Base-by-base conservation (phyloP, 1,140 invertebrate genomes). In the Lycorma delicatula region DNA sequence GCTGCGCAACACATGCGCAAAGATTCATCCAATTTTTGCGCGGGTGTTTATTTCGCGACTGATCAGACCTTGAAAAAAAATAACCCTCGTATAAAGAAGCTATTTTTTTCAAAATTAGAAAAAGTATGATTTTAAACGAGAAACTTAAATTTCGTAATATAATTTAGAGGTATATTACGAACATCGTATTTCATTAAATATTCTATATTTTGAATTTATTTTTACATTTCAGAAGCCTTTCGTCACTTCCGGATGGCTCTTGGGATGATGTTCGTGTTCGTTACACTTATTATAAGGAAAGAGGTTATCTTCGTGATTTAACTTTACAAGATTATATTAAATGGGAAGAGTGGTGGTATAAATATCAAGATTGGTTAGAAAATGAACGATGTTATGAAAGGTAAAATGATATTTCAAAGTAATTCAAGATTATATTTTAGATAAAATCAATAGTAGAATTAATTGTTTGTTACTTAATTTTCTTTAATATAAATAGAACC, bases 331-430 rank as follows among this genome's bases (percentile, higher is more conserved):
- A 93, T 70, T 93, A 91, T 69, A 80, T 91, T 26, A 91, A 92
- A 70, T 93, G 89, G 89, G 90, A 93, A 72, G 87, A 91, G 72
- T 93, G 90, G 90, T 93, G 89, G 88, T 91, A 91, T 72, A 88
- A 89, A 66, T 92, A 93, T 72, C 86, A 91, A 71, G 88, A 91
- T 71, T 93, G 89, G 90, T 72, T 91, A 58, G 88, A 90, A 67
- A 82, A 86, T 26, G 88, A 91, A 71, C 78, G 85, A 50, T 86
- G 85, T 60, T 89, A 87, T 68, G 85, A 88, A 71, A 44, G 60
- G 50, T 62, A 59, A 29, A 28, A 28, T 44, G 7, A 9, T 6
- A 22, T 44, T 44, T 9, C 41, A n/a, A n/a, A n/a, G n/a, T n/a
- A n/a, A n/a, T n/a, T n/a, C n/a, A n/a, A n/a, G n/a, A n/a, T n/a